These are phyloP conservation scores for Premnoplex brunnescens DNA, from an alignment of 2,797 vertebrate genomes.

Conservation along the genomic window DNA sequence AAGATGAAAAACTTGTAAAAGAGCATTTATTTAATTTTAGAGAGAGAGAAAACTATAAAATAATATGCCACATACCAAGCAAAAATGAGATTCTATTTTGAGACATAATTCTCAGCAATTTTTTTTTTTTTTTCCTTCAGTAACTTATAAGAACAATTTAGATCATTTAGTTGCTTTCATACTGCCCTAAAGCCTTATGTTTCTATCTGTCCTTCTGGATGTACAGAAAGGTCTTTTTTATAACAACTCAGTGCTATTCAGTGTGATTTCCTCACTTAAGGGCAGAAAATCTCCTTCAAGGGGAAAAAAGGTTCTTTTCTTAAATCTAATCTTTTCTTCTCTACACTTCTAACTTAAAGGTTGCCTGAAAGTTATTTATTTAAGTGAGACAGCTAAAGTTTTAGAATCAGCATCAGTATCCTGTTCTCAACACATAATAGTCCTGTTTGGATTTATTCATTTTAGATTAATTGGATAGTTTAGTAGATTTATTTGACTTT, in stretches of 20 bases:
- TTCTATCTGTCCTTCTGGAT: background rate
- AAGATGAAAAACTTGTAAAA: background rate
- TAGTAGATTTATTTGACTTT: background rate
- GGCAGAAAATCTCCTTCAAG: constrained; percentile 6
- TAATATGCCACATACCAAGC: background rate
- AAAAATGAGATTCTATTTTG: background rate
- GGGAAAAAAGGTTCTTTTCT: background rate
- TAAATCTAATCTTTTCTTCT: background rate
- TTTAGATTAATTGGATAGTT: background rate
- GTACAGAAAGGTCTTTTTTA: background rate
- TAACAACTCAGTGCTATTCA: background rate
- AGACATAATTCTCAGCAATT: background rate
- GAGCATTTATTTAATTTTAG: background rate
- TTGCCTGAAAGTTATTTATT: background rate
- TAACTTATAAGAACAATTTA: background rate
- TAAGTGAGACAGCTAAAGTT: background rate
- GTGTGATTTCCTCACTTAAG: background rate
- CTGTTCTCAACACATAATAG: accelerated
- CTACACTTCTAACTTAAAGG: background rate
- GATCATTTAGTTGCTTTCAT: background rate
- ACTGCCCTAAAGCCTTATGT: background rate
- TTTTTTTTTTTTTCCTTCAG: background rate
- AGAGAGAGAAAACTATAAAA: background rate
- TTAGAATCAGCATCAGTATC: background rate
- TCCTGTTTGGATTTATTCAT: background rate